Conservation (phyloP, 2,888 invertebrate species). For the Latrodectus elegans region DNA sequence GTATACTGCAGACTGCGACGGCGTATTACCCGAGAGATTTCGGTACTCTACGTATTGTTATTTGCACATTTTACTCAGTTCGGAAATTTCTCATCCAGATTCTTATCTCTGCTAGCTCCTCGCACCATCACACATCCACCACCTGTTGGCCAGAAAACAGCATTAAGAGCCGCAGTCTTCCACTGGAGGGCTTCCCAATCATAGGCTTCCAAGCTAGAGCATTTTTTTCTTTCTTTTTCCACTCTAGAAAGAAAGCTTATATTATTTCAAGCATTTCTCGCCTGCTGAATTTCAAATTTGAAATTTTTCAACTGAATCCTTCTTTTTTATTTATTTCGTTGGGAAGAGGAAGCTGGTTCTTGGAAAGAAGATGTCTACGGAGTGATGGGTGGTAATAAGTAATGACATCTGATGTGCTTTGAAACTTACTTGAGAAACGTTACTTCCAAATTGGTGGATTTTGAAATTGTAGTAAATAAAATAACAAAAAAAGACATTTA, state of each 20-base stretch:
- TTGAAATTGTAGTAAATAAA: too few species aligned
- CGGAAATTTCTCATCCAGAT: constrained; percentile 39
- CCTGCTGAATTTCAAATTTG: constrained; percentile 64
- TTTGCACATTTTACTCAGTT: constrained; percentile 65
- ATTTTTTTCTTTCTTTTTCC: constrained; percentile 11
- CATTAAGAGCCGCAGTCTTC: constrained; percentile 48
- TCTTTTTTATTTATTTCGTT: neutral
- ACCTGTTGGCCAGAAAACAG: constrained; percentile 62
- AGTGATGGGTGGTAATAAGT: neutral
- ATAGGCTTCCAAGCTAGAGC: constrained; percentile 49
- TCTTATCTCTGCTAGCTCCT: neutral
- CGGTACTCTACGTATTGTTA: constrained; percentile 32
- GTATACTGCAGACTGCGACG: constrained; percentile 59
- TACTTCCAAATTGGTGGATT: too few species aligned
- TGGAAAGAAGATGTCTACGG: neutral
- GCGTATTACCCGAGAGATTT: constrained; percentile 60
- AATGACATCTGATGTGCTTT: too few species aligned
- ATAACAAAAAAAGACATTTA: too few species aligned
- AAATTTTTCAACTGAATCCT: constrained; percentile 1
- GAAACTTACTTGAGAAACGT: too few species aligned
- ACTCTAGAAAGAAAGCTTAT: constrained; percentile 33
- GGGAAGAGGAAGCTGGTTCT: neutral
- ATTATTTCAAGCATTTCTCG: constrained; percentile 54
- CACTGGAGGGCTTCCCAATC: constrained; percentile 58
- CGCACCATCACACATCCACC: constrained; percentile 19